Conservation (phyloP, 2,888 invertebrate species). For the Pristionchus mayeri region DNA sequence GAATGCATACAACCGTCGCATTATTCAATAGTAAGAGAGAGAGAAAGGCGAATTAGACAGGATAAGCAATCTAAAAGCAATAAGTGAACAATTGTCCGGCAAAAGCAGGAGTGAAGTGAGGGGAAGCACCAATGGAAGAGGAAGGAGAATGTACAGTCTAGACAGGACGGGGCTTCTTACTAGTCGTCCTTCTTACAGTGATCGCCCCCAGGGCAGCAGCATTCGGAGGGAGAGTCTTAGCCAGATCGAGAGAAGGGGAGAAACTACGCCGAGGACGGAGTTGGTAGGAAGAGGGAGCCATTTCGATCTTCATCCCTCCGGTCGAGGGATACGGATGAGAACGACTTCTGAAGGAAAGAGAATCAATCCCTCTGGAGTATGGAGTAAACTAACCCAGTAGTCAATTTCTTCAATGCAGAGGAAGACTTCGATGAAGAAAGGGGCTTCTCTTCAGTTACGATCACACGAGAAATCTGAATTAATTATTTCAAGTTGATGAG, state of each 20-base stretch:
- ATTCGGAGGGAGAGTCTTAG: slow-evolving; percentile 45
- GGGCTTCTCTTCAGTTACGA: slow-evolving; percentile 47
- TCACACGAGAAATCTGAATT: slow-evolving; percentile 50
- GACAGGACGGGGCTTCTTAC: slow-evolving; percentile 7
- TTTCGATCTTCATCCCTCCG: slow-evolving; percentile 58
- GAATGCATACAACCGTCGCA: not conserved
- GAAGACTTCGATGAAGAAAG: slow-evolving; percentile 1
- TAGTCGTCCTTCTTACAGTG: not conserved
- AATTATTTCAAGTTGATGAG: not conserved
- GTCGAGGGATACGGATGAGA: slow-evolving; percentile 62
- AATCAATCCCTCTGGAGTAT: too few relatives aligned
- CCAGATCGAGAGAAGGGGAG: slow-evolving; percentile 25
- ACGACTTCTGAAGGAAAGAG: slow-evolving; percentile 49
- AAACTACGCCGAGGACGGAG: slow-evolving; percentile 53
- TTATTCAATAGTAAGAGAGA: not conserved
- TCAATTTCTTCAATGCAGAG: slow-evolving; percentile 38
- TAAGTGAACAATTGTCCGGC: slow-evolving; percentile 37
- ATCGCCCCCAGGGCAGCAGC: slow-evolving; percentile 46
- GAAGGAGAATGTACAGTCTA: slow-evolving; percentile 1
- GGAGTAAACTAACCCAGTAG: not conserved
- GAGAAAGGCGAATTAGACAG: not conserved
- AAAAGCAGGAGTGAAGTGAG: slow-evolving; percentile 18
- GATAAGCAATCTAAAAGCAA: not conserved
- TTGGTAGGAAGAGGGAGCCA: slow-evolving; percentile 56
- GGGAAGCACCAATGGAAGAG: slow-evolving; percentile 3